Base-by-base conservation (phyloP, 2,888 invertebrate species). In the Pristionchus exspectatus region DNA sequence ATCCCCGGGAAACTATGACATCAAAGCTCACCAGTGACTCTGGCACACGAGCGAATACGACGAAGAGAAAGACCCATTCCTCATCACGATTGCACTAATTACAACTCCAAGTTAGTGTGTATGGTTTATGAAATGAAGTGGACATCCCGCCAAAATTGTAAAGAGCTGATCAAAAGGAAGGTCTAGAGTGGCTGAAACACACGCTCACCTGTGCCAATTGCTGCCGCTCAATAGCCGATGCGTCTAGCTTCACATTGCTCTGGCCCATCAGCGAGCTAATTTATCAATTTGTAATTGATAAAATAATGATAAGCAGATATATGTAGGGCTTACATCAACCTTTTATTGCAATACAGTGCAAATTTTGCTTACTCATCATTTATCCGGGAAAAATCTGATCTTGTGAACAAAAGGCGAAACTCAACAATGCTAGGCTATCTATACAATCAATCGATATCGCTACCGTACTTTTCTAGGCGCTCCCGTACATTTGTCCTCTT, bases 261-360 rank as follows among this genome's bases (percentile, higher is more conserved):
- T 87, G 87, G 56, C 87, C 87, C 87, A 87, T 87, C 56, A 59
- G 50, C 12, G 81, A 81, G 21, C 81, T 81, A n/a, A 2, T 59
- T 63, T 63, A 63, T 44, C 24, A 18, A 38, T 74, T 74, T 74
- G 18, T 4, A 7, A 74, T 21, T 38, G 4, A 38, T 30, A 30
- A 12, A 72, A 18, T 72, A 5, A 72, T 30, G 38, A 7, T 5
- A 72, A 30, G 30, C 44, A 74, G 33, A 74, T 74, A 74, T 0
- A 18, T 21, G 18, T 5, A 74, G 21, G 74, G 38, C 18, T 74
- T 14, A 21, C 12, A 38, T 24, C 74, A 18, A 74, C 74, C 74
- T 74, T 74, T 38, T n/a, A n/a, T n/a, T 24, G 24, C 24, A 24
- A n/a, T n/a, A 24, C 63, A 63, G 24, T 10, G 7, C 10, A 21